Evolutionary conservation across 2,797 vertebrate species (phyloP).

Genomic region (Rhinophrynus dorsalis): DNA sequence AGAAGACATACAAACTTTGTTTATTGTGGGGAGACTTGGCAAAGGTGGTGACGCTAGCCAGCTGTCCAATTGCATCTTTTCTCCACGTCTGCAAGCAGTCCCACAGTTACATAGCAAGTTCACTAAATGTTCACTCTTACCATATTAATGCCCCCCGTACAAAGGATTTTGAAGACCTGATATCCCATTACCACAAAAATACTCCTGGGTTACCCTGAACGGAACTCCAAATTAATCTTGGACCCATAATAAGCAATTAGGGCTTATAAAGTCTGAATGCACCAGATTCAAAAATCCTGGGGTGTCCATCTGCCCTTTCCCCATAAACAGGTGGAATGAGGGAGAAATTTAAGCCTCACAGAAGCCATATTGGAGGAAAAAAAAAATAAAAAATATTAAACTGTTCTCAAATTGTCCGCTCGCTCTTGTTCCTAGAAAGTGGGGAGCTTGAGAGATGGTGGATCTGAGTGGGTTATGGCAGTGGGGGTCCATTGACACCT

Average conservation of each 20-base stretch:
- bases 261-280: constrained; percentile 49
- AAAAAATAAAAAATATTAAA: not conserved
- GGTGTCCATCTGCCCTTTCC: constrained; percentile 31
- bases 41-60: no score
- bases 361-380: constrained; percentile 64
- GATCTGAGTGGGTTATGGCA: constrained; percentile 63
- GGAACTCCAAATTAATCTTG: constrained; percentile 39
- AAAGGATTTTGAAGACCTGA: not conserved
- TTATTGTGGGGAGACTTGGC: no score
- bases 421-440: constrained; percentile 6
- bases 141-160: not conserved
- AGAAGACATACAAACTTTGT: no score
- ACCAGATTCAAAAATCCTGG: constrained; percentile 35
- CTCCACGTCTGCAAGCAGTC: not conserved
- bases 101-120: not conserved
- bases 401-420: constrained; percentile 18
- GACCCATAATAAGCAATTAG: constrained; percentile 45
- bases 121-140: not conserved
- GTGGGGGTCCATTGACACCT: constrained; percentile 85
- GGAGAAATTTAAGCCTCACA: constrained; percentile 61
- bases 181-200: not conserved
- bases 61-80: no score
- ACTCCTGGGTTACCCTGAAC: not conserved
- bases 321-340: constrained; percentile 44
- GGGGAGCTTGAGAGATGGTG: not conserved